Conservation (phyloP, 2,113 vertebrate genomes). For the rabbit (Oryctolagus cuniculus) region mOryCun1.1 NC_091435.1:63256501-63257000, state of each 20-base stretch:
- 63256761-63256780: not conserved
- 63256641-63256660: not conserved
- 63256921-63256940: not conserved
- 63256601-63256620: not conserved
- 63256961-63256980: fast-evolving
- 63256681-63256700: not conserved
- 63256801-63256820: not conserved
- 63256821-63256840: no score
- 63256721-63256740: not conserved
- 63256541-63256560: not conserved
- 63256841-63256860: not conserved
- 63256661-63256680: not conserved
- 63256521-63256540: not conserved
- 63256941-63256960: not conserved
- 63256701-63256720: not conserved
- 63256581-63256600: not conserved
- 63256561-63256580: not conserved
- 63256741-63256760: not conserved
- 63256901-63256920: not conserved
- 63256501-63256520: not conserved
- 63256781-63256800: not conserved
- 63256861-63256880: not conserved
- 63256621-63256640: not conserved
- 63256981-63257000: not conserved
- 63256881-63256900: fast-evolving